Evolutionary conservation across 2,113 vertebrate genomes (phyloP).

Genomic region (Myotis davidii): DNA sequence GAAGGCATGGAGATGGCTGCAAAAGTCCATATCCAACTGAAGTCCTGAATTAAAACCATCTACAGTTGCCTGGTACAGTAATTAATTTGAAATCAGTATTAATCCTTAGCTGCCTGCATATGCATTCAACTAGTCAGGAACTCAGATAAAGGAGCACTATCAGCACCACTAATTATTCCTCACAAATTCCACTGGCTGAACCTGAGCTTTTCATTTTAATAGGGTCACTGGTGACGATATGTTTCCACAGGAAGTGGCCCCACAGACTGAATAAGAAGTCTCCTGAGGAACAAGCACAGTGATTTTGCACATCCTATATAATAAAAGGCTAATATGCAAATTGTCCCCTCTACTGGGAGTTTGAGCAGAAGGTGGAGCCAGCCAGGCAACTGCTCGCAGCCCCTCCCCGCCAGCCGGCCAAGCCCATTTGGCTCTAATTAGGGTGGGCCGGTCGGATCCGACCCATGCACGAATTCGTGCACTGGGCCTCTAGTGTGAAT

Average conservation of each 20-base stretch:
- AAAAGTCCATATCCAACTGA: not conserved
- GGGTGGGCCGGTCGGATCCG: too few species aligned
- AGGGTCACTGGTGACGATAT: not conserved
- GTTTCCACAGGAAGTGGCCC: not conserved
- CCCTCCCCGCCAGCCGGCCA: too few species aligned
- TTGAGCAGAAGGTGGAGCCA: too few species aligned
- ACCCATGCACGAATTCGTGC: too few species aligned
- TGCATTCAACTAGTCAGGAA: not conserved
- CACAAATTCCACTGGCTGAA: not conserved
- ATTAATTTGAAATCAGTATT: not conserved
- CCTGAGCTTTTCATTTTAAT: not conserved
- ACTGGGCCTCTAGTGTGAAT: not conserved
- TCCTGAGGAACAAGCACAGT: not conserved
- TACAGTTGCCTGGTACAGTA: not conserved
- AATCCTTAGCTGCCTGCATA: not conserved
- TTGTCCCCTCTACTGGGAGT: too few species aligned
- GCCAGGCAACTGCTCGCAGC: too few species aligned
- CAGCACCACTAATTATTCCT: not conserved
- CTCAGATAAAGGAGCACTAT: not conserved
- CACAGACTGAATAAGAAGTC: not conserved
- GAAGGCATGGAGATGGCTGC: not conserved
- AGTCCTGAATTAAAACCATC: not conserved
- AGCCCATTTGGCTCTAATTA: too few species aligned
- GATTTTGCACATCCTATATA: not conserved
- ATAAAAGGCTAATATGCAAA: too few species aligned